A percentile compares a stretch with the other conserved stretches of the same genome.
phyloP scores from a whole-genome alignment of 2,797 vertebrate species.

The Aulostomus chinensis region DNA sequence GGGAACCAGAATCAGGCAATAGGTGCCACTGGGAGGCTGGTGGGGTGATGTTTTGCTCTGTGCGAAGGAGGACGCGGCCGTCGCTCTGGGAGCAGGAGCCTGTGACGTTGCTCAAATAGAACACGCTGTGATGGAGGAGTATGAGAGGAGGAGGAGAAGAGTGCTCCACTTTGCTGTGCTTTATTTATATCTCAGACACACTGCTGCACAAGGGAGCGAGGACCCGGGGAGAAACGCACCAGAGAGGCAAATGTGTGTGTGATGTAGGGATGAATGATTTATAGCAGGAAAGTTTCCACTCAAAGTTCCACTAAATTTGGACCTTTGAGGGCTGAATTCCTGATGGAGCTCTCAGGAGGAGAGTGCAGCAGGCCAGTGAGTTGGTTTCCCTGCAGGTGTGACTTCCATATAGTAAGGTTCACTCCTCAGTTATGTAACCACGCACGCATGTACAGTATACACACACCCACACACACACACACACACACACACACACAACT shows the following conservation, averaged over 20 bases:
- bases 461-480: too few relatives aligned
- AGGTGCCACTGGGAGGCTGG: constrained; percentile 44
- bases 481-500: too few relatives aligned
- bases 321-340: neutral
- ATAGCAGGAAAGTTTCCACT: constrained; percentile 21
- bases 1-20: constrained; percentile 43
- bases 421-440: too few relatives aligned
- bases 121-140: constrained; percentile 37
- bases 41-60: constrained; percentile 62
- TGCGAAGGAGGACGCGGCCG: constrained; percentile 63
- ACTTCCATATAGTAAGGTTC: too few relatives aligned
- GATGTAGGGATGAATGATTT: constrained; percentile 47
- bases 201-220: constrained; percentile 24
- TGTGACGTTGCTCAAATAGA: constrained; percentile 67
- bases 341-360: neutral
- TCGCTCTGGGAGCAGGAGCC: constrained; percentile 44
- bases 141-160: constrained; percentile 39
- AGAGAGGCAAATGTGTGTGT: constrained; percentile 13
- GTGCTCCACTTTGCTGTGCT: constrained; percentile 63
- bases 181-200: constrained; percentile 72
- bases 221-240: constrained; percentile 21
- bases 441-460: too few relatives aligned
- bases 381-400: constrained; percentile 5
- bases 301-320: constrained; percentile 7
- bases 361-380: neutral